Base-by-base conservation (phyloP, 2,113 vertebrate species). In the Trematomus loennbergii region DNA sequence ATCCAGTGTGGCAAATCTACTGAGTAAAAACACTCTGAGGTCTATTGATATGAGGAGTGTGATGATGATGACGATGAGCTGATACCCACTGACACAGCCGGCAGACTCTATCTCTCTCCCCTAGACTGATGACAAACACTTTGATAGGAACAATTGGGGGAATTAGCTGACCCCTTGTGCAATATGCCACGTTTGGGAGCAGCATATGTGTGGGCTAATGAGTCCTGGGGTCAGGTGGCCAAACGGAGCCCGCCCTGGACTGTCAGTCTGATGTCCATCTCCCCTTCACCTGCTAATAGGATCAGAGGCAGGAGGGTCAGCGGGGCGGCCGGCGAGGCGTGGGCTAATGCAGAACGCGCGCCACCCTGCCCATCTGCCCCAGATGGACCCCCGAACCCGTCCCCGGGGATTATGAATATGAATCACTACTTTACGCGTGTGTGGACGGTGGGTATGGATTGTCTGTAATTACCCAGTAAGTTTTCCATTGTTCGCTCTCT, bases 221-320 rank as follows among this genome's bases (percentile, higher is more conserved):
- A 85, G 75, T 83, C 15, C 72, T 71, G 57, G 12, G 86, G 86
- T 93, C 87, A 88, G 75, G 85, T 83, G 84, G 78, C 80, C 85
- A 72, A 86, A 87, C 2, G 9, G 81, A 81, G 81, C 69, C 49
- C 43, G 84, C 69, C 67, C 52, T 0, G 40, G 68, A 88, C 87
- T 91, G 92, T 94, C 92, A 93, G 78, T 86, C 87, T 62, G 82
- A 91, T 93, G 92, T 92, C 91, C 89, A 93, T 88, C 88, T 91
- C 85, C 79, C 88, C 82, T 92, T 87, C 88, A 88, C 84, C 87
- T 81, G 69, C 83, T 95, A 95, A 94, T 94, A 94, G 93, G 93
- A 95, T 95, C 89, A 94, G 87, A 91, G 72, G 78, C 69, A 85
- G 79, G 80, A 91, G 88, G 90, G 89, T 94, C 87, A 61, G 71